Conservation (phyloP, 2,113 vertebrate genomes). For the Nannospalax galili region DNA sequence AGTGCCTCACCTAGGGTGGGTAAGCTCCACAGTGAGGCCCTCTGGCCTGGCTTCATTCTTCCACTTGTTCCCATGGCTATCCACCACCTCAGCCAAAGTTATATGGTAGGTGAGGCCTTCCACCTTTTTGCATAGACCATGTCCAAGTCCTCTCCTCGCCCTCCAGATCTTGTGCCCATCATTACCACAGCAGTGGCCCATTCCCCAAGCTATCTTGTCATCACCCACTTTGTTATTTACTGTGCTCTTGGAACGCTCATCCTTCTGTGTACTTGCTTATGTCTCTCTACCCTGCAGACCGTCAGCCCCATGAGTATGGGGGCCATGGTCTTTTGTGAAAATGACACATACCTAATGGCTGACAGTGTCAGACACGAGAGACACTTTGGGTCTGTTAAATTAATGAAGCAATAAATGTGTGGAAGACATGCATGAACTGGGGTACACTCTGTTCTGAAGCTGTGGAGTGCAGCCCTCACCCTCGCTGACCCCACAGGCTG, state of each 20-base stretch:
- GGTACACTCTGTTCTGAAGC: neutral
- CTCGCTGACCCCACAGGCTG: accelerated
- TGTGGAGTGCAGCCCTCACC: neutral
- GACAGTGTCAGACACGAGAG: neutral
- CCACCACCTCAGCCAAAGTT: neutral
- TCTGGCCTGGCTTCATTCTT: neutral
- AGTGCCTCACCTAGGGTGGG: neutral
- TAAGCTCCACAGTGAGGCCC: accelerated
- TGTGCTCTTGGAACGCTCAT: too few relatives aligned
- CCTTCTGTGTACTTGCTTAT: neutral
- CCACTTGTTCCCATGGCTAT: neutral
- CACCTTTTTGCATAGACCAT: neutral
- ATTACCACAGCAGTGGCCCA: neutral
- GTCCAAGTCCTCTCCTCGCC: neutral
- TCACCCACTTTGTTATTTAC: neutral
- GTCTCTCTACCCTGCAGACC: neutral
- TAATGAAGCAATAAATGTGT: neutral
- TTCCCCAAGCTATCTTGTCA: neutral
- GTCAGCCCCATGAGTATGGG: neutral
- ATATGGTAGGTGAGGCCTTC: accelerated
- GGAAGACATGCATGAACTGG: neutral
- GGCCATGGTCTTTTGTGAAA: neutral
- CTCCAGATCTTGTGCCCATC: neutral
- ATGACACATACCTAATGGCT: neutral
- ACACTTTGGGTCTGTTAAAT: neutral